Base-by-base conservation (phyloP, 2,113 vertebrate genomes). In the Cyprinodon variegatus region DNA sequence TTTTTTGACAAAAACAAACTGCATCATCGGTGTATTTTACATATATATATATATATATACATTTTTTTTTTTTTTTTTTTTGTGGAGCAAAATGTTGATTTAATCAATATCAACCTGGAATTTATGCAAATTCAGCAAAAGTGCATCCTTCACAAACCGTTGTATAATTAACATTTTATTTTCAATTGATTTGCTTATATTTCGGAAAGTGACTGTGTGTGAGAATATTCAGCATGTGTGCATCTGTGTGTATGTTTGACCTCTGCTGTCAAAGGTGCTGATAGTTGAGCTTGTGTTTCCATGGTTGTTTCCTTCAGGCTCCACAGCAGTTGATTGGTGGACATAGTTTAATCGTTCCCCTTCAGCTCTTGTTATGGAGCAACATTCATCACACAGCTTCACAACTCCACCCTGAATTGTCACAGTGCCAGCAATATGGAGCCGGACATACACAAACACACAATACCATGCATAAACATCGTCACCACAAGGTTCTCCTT, bases 311-410 rank as follows among this genome's bases (percentile, higher is more conserved):
- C 62, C 5, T 45, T 37, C 72, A 68, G 64, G 57, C 75, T 80
- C 68, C 68, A 79, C 74, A 43, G 71, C 74, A 70, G 74, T 71
- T 68, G 81, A 76, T 83, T 22, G 70, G 82, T 72, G 76, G 72
- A 72, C 81, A 72, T 62, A 68, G 73, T 83, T 86, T 78, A 78
- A 88, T 84, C 53, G 60, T 74, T 77, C 61, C 74, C 74, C 65
- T 59, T 80, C 68, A 71, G 74, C 76, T 50, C 59, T 53, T 46
- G 75, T 59, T 67, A 53, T 70, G 67, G 69, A 77, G 11, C 57
- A 70, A 81, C 85, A 90, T 91, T 87, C 78, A 87, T 92, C 84
- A 85, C 11, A 57, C 43, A 53, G 70, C 43, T 78, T 45, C 63
- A 48, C 74, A 77, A 69, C 70, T 71, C 83, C 78, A 79, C 85